These are phyloP conservation scores for Chelon labrosus DNA, from an alignment of 2,797 vertebrate genomes.

Conservation along the genomic window DNA sequence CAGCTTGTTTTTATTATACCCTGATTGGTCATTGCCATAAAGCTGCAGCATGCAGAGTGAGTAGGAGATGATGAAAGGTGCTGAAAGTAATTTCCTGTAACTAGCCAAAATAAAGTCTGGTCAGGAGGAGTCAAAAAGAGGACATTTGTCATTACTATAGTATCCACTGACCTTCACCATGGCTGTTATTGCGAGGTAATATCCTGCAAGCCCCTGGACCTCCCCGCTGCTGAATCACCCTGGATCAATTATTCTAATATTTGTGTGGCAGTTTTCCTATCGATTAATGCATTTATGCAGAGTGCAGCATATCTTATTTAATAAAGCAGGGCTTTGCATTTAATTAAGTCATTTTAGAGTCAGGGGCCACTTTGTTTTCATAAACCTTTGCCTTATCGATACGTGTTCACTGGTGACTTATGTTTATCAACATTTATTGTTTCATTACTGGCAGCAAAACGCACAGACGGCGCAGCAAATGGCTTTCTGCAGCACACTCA, in stretches of 20 bases:
- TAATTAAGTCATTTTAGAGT: slow-evolving; percentile 72
- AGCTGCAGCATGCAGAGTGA: slow-evolving; percentile 60
- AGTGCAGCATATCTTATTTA: slow-evolving; percentile 80
- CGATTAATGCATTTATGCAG: slow-evolving; percentile 80
- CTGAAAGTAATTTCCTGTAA: slow-evolving; percentile 78
- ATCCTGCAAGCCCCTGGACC: slow-evolving; percentile 65
- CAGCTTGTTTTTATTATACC: slow-evolving; percentile 72
- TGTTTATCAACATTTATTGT: slow-evolving; percentile 54
- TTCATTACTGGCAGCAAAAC: slow-evolving; percentile 46
- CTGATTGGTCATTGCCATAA: slow-evolving; percentile 72
- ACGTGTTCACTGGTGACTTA: slow-evolving; percentile 67
- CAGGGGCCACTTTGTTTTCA: slow-evolving; percentile 67
- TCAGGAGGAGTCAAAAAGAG: slow-evolving; percentile 68
- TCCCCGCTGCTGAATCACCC: slow-evolving; percentile 78
- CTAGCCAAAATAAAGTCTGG: slow-evolving; percentile 78
- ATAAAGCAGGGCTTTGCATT: slow-evolving; percentile 74
- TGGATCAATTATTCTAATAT: slow-evolving; percentile 83
- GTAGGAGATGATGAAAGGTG: slow-evolving; percentile 69
- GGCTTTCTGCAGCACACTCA: slow-evolving; percentile 39
- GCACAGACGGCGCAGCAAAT: slow-evolving; percentile 29
- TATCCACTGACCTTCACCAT: slow-evolving; percentile 76
- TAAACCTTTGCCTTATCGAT: slow-evolving; percentile 71
- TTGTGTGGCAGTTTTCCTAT: slow-evolving; percentile 79
- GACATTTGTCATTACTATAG: slow-evolving; percentile 77
- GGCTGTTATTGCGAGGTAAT: slow-evolving; percentile 71